phyloP scores from a whole-genome alignment of 2,113 vertebrate genomes.

The Neodontobutis hainanensis region DNA sequence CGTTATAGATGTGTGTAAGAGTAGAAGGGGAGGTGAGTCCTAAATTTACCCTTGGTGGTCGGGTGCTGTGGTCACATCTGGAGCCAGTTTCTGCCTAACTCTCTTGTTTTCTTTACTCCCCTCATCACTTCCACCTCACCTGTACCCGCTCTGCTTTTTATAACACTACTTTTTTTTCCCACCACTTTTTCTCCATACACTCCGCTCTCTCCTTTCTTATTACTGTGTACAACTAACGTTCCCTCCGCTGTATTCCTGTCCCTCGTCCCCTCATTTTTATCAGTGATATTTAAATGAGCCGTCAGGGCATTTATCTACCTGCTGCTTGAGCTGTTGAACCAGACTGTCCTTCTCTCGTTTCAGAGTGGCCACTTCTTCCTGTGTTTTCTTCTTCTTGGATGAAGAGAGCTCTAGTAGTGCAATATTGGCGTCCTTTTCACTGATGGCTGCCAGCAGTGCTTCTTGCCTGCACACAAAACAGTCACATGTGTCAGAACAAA shows the following conservation, averaged over 20 bases:
- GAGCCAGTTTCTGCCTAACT: constrained; percentile 53
- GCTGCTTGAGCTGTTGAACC: constrained; percentile 97
- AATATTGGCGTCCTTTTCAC: constrained; percentile 98
- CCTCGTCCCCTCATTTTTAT: neutral
- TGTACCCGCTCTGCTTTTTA: constrained; percentile 21
- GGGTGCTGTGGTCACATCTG: constrained; percentile 69
- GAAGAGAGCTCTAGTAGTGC: constrained; percentile 95
- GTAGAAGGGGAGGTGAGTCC: constrained; percentile 62
- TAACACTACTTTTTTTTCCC: neutral
- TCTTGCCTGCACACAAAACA: constrained; percentile 84
- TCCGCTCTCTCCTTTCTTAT: neutral
- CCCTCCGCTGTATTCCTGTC: neutral
- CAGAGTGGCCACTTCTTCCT: constrained; percentile 93
- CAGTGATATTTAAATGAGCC: constrained; percentile 2
- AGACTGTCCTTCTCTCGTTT: constrained; percentile 95
- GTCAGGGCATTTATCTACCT: constrained; percentile 75
- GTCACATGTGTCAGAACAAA: neutral
- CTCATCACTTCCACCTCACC: constrained; percentile 56
- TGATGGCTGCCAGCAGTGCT: constrained; percentile 96
- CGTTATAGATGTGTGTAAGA: constrained; percentile 34
- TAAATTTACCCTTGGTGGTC: constrained; percentile 68
- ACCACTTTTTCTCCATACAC: neutral
- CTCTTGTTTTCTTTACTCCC: constrained; percentile 54
- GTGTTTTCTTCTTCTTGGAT: constrained; percentile 97
- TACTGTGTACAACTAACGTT: neutral